A percentile compares a stretch with the other conserved stretches of the same genome.
Evolutionary conservation across 2,113 vertebrate species (phyloP).

Genomic region (Accipiter virgatus): DNA sequence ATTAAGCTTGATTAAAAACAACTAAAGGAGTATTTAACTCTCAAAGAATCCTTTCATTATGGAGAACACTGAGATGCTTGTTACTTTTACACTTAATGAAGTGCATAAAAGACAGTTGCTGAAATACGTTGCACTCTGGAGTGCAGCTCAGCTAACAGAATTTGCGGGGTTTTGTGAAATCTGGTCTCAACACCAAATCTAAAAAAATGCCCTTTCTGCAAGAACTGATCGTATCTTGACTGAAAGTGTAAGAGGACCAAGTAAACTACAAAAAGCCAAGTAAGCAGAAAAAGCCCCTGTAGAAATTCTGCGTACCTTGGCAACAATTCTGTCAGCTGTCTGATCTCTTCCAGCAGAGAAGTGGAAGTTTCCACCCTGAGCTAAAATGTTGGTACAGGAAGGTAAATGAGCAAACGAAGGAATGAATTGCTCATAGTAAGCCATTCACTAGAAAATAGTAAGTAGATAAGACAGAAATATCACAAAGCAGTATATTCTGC

Average conservation of each 20-base stretch:
- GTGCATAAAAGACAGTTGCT: slow-evolving; percentile 35
- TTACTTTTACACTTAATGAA: slow-evolving; percentile 43
- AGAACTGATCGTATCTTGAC: rapidly evolving
- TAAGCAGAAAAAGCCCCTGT: neutral
- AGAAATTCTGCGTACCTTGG: slow-evolving; percentile 28
- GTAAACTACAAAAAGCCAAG: neutral
- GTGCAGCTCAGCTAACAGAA: neutral
- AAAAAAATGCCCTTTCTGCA: neutral
- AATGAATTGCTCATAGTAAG: slow-evolving; percentile 30
- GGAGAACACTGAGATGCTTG: slow-evolving; percentile 44
- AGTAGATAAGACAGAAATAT: slow-evolving; percentile 14
- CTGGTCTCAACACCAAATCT: neutral
- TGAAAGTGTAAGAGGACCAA: neutral
- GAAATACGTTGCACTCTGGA: neutral
- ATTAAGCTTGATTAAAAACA: slow-evolving; percentile 54
- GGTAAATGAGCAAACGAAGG: slow-evolving; percentile 4
- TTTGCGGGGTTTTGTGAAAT: neutral
- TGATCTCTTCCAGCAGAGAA: slow-evolving; percentile 29
- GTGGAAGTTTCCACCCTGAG: slow-evolving; percentile 62
- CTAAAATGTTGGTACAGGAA: slow-evolving; percentile 22
- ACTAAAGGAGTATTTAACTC: slow-evolving; percentile 37
- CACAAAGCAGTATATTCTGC: neutral
- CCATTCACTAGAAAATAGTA: slow-evolving; percentile 13
- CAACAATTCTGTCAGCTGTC: slow-evolving; percentile 23
- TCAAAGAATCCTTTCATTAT: slow-evolving; percentile 64